phyloP scores from a whole-genome alignment of 2,888 invertebrate species.

The Spilarctia lutea region DNA sequence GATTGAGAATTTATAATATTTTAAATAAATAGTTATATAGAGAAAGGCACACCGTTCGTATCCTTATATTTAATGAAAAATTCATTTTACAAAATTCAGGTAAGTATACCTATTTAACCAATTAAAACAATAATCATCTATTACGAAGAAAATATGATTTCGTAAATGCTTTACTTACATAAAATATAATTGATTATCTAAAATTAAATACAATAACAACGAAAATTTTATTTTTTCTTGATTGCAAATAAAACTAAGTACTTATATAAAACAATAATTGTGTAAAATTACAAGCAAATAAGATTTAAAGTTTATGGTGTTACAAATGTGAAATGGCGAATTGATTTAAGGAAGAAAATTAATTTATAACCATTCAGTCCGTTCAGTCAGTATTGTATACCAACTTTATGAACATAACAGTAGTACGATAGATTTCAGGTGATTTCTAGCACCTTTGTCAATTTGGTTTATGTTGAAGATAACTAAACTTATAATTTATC shows the following conservation, averaged over 20 bases:
- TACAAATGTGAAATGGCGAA: background rate
- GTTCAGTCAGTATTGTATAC: background rate
- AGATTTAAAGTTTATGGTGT: background rate
- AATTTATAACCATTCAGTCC: background rate
- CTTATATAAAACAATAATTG: constrained; percentile 37
- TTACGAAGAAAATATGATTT: constrained; percentile 61
- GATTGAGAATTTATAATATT: background rate
- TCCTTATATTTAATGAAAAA: constrained; percentile 80
- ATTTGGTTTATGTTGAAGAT: background rate
- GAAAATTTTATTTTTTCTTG: constrained; percentile 28
- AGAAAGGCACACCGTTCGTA: constrained; percentile 49
- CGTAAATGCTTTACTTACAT: constrained; percentile 72
- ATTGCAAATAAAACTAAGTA: constrained; percentile 22
- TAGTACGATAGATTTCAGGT: background rate
- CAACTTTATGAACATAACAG: background rate
- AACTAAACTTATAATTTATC: background rate
- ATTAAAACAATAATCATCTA: constrained; percentile 63
- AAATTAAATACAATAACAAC: constrained; percentile 40
- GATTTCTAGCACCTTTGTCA: background rate
- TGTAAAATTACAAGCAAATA: background rate
- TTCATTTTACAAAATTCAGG: constrained; percentile 81
- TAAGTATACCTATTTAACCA: constrained; percentile 73
- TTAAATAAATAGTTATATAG: constrained; percentile 5
- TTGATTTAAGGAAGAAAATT: background rate
- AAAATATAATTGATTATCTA: constrained; percentile 57